Evolutionary conservation across 1,140 invertebrate species (phyloP), one percentile per base, ranked within the genome.

Genomic region (Notospermus geniculatus): DNA sequence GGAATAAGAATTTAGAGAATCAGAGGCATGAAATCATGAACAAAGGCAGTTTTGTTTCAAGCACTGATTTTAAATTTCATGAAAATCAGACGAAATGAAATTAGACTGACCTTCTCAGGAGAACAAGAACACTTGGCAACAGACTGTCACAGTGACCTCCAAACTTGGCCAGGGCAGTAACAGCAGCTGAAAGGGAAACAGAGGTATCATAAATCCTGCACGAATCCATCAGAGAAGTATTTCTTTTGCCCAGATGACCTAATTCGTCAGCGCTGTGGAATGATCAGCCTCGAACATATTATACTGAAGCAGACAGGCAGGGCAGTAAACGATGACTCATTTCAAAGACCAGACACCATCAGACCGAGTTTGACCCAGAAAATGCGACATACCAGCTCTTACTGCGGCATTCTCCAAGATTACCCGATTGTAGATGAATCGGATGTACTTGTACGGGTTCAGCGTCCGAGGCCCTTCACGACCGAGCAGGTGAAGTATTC

Each of bases 401-500:
- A 99, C 93, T 36, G 93, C 89, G 0, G 95, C 92, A 73, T 91
- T 93, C 74, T 99, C 97, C 32, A 99, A 82, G 66, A 99, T 98
- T 0, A 99, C 94, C 50, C 97, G 87, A 81, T 99, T 99, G 78
- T 99, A 99, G 71, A 99, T 98, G 75, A 96, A 99, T 2, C 97
- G 87, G 69, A 99, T 99, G 77, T 99, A 99, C 65, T 88, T 88
- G 0, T 93, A 92, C 0, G 97, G 96, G 65, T 93, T 91, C 67
- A 90, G 90, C 0, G 96, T 95, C 55, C 90, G 89, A 0, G 97
- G 96, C 0, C 97, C 97, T 83, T 99, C 97, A 65, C 92, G 90
- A 5, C 97, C 97, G 1, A 99, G 83, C n/a, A 99, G 83, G 84
- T 99, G 93, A 2, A 99, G 84, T 66, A 99, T 98, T 27, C 93